A percentile compares a stretch with the other conserved stretches of the same genome.
Evolutionary conservation across 2,797 vertebrate species (phyloP).

Genomic region (Parambassis ranga): DNA sequence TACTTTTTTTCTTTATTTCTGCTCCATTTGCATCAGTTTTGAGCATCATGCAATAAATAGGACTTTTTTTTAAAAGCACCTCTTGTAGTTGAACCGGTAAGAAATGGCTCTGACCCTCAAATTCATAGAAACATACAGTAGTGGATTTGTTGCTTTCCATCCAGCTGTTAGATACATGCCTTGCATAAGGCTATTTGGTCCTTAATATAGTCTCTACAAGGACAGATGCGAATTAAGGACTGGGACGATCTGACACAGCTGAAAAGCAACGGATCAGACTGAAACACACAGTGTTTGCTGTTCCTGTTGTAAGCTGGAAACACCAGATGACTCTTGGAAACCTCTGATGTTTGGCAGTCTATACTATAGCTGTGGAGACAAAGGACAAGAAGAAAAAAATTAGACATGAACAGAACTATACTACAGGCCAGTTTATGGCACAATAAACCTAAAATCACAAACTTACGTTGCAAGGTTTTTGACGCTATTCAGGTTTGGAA

Average conservation of each 20-base stretch:
- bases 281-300: conserved; percentile 83
- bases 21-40: no score
- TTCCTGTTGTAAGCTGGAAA: conserved; percentile 79
- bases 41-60: no score
- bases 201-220: conserved; percentile 88
- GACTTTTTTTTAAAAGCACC: no score
- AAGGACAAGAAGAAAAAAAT: not conserved
- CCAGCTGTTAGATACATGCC: conserved; percentile 12
- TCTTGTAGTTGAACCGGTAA: no score
- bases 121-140: no score
- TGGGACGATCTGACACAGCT: conserved; percentile 27
- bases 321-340: conserved; percentile 76
- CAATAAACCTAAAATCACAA: not conserved
- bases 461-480: conserved; percentile 6
- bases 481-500: conserved; percentile 16
- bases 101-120: no score
- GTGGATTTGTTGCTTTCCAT: no score
- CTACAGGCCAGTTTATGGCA: no score
- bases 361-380: conserved; percentile 71
- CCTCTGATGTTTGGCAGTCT: conserved; percentile 72
- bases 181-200: conserved; percentile 69
- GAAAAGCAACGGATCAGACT: conserved; percentile 79
- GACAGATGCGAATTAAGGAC: conserved; percentile 80
- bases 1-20: no score
- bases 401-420: no score